These are phyloP conservation scores for Barbus barbus DNA, from an alignment of 2,113 vertebrate genomes.

Conservation along the genomic window DNA sequence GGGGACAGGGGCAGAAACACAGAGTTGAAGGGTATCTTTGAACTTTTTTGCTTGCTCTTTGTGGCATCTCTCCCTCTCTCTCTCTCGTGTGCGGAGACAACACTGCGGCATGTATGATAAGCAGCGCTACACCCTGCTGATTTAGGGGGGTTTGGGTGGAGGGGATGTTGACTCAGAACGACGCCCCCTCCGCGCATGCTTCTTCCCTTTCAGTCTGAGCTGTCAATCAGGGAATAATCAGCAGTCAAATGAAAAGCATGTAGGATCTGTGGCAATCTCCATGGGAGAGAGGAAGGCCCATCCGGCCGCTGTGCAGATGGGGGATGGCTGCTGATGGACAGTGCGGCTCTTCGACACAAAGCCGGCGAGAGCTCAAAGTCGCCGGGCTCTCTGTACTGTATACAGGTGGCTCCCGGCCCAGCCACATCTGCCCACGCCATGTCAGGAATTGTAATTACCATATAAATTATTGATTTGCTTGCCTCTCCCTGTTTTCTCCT, in stretches of 20 bases:
- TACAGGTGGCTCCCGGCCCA: constrained; percentile 41
- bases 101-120: constrained; percentile 45
- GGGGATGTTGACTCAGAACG: constrained; percentile 25
- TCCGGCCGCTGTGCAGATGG: neutral
- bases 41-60: constrained; percentile 45
- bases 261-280: constrained; percentile 30
- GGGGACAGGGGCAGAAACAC: constrained; percentile 21
- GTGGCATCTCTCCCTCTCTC: constrained; percentile 6
- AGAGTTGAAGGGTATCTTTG: constrained; percentile 44
- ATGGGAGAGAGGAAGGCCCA: constrained; percentile 11
- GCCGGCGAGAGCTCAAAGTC: constrained; percentile 16
- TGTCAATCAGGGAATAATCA: constrained; percentile 50
- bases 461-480: constrained; percentile 46
- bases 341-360: constrained; percentile 10
- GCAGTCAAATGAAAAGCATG: constrained; percentile 29
- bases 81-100: constrained; percentile 13
- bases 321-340: constrained; percentile 5
- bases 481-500: constrained; percentile 14
- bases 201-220: constrained; percentile 37
- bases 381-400: constrained; percentile 25
- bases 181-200: neutral
- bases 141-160: constrained; percentile 31
- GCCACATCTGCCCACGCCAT: constrained; percentile 30
- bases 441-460: constrained; percentile 46
- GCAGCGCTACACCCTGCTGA: constrained; percentile 42